A percentile compares a stretch with the other conserved stretches of the same genome.
Evolutionary conservation across 2,797 vertebrate species (phyloP).

Genomic region (Erpetoichthys calabaricus): DNA sequence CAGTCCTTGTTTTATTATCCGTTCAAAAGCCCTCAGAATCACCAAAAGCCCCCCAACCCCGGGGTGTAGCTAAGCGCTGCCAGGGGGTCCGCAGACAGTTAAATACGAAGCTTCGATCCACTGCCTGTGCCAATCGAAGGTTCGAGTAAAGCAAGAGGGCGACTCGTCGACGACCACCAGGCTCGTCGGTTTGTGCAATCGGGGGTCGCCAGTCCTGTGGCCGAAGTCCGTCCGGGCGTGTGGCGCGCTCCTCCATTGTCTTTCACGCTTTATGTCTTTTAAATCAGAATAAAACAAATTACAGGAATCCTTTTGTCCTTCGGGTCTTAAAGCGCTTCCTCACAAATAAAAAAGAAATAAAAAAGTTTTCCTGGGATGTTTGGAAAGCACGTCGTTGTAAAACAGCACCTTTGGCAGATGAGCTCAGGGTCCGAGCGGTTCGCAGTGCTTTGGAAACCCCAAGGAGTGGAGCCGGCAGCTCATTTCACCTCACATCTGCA

Average conservation of each 20-base stretch:
- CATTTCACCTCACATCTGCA: constrained; percentile 92
- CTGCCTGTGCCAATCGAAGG: too few species aligned
- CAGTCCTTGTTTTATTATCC: constrained; percentile 30
- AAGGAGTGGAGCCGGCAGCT: constrained; percentile 52
- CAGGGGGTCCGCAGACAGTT: too few species aligned
- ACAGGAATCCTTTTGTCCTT: constrained; percentile 47
- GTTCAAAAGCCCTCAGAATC: too few species aligned
- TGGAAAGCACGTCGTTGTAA: constrained; percentile 41
- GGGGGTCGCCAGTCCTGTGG: constrained; percentile 15
- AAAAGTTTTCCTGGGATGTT: constrained; percentile 5
- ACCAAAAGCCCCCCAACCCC: too few species aligned
- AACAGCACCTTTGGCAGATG: constrained; percentile 71
- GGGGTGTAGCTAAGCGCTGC: too few species aligned
- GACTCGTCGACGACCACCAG: too few species aligned
- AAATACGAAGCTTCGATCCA: too few species aligned
- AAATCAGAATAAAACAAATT: constrained; percentile 57
- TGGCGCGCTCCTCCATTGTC: constrained; percentile 5
- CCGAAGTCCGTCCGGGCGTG: constrained; percentile 22
- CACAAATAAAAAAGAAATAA: too few species aligned
- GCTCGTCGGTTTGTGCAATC: too few species aligned
- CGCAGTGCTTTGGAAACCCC: constrained; percentile 62
- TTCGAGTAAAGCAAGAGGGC: too few species aligned
- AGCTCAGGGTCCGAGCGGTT: constrained; percentile 58
- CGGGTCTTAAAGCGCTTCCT: constrained; percentile 34
- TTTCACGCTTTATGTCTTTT: constrained; percentile 37